Percentiles rank a stretch among this genome's conserved stretches.
These are phyloP conservation scores for Euura saliciscinereae DNA, from an alignment of 1,140 invertebrate genomes.

Conservation along the genomic window DNA sequence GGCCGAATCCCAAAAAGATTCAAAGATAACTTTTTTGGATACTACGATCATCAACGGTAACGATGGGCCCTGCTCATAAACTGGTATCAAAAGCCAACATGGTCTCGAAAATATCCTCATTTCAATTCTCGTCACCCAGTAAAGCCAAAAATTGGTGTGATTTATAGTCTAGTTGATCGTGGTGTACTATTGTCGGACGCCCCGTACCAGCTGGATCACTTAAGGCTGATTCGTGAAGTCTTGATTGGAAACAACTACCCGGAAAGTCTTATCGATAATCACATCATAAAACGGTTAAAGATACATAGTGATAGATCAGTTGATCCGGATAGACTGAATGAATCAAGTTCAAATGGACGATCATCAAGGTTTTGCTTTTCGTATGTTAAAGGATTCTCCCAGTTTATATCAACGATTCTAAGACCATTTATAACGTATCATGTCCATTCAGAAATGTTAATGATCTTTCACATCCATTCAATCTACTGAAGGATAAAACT, in stretches of 20 bases:
- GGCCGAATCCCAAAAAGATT: too few relatives aligned
- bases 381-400: not conserved
- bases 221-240: too few relatives aligned
- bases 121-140: not conserved
- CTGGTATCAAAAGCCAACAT: constrained; percentile 9
- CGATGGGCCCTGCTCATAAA: too few relatives aligned
- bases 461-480: not conserved
- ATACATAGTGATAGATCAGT: not conserved
- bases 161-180: not conserved
- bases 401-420: not conserved
- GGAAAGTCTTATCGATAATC: not conserved
- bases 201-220: too few relatives aligned
- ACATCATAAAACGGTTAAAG: not conserved
- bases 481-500: not conserved
- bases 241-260: too few relatives aligned
- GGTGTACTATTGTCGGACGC: not conserved
- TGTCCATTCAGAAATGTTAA: not conserved
- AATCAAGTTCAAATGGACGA: not conserved
- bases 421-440: not conserved
- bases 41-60: too few relatives aligned
- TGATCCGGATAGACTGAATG: not conserved
- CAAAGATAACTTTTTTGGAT: too few relatives aligned
- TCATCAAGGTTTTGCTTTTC: not conserved
- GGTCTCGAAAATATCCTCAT: not conserved
- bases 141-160: not conserved